Evolutionary conservation across 2,113 vertebrate genomes (phyloP).

Genomic region (Danionella cerebrum): DNA sequence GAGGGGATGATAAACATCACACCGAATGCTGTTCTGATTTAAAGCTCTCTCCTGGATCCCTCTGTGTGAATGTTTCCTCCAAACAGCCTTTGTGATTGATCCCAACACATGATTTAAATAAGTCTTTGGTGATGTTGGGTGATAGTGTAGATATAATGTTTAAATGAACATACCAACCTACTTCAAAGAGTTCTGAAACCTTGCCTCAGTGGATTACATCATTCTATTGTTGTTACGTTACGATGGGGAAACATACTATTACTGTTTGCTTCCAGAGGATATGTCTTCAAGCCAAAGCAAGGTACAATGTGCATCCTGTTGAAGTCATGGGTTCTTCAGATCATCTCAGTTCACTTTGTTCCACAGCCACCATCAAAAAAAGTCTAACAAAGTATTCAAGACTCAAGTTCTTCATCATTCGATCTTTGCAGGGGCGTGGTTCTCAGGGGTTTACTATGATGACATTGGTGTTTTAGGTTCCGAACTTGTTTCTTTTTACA

Average conservation of each 20-base stretch:
- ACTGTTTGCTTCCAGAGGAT: slow-evolving; percentile 48
- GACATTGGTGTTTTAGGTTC: too few relatives aligned
- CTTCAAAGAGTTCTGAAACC: slow-evolving; percentile 3
- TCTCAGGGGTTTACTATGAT: too few relatives aligned
- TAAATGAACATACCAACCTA: background rate
- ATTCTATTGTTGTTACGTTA: slow-evolving; percentile 24
- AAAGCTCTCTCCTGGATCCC: background rate
- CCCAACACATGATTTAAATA: background rate
- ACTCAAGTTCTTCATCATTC: slow-evolving; percentile 35
- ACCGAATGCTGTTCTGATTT: background rate
- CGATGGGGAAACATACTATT: slow-evolving; percentile 14
- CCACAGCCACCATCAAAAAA: slow-evolving; percentile 50
- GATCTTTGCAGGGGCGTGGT: slow-evolving; percentile 2
- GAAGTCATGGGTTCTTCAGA: slow-evolving; percentile 71
- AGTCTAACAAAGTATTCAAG: slow-evolving; percentile 33
- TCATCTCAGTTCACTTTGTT: slow-evolving; percentile 58
- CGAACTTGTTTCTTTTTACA: too few relatives aligned
- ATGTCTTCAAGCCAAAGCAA: slow-evolving; percentile 45
- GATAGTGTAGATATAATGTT: too few relatives aligned
- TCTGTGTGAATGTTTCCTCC: background rate
- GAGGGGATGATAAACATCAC: background rate
- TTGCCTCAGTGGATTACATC: background rate
- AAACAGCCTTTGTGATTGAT: background rate
- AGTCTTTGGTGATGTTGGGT: background rate
- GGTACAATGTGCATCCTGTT: slow-evolving; percentile 68